Evolutionary conservation across 2,113 vertebrate species (phyloP), one percentile per base, ranked within the genome.

Genomic region (Noctilio leporinus): DNA sequence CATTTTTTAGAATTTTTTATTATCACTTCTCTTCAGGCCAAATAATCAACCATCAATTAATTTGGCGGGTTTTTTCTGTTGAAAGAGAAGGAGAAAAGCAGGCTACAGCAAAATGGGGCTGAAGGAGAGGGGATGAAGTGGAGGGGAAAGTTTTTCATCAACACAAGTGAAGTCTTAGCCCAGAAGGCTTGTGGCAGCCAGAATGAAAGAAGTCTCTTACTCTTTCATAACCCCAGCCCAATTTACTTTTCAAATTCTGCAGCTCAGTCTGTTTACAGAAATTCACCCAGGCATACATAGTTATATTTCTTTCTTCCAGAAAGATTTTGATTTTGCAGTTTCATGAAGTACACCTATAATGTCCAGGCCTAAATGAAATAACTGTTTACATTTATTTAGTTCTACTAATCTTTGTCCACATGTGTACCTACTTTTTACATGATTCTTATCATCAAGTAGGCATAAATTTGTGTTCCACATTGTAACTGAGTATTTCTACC

Each of bases 241-340:
- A 55, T 45, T 78, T 57, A 59, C 86, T 59, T 86, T 85, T 49
- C 14, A 73, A 95, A 75, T 80, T 89, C 62, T 76, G 33, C 26
- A 83, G 49, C 51, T 14, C 67, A 43, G 43, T n/a, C 33, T 91
- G 70, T 96, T 94, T 96, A 92, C 77, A 89, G 75, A 91, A 96
- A 83, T 77, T 53, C n/a, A 57, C 65, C 57, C 49, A 24, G 55
- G 35, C 73, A 40, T 33, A 45, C 2, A 15, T 22, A 59, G 43
- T 51, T 33, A 1, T 51, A 76, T 80, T 78, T 78, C 51, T 88
- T 92, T 85, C 77, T 96, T 89, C 55, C 51, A 47, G 86, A 93
- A 93, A 86, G 43, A 33, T 89, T 96, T 92, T 30, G 3, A 65
- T 89, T 81, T 96, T 73, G 55, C 0, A 3, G 55, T 96, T 91